phyloP scores from a whole-genome alignment of 2,797 vertebrate genomes.

The Rhinella marina region DNA sequence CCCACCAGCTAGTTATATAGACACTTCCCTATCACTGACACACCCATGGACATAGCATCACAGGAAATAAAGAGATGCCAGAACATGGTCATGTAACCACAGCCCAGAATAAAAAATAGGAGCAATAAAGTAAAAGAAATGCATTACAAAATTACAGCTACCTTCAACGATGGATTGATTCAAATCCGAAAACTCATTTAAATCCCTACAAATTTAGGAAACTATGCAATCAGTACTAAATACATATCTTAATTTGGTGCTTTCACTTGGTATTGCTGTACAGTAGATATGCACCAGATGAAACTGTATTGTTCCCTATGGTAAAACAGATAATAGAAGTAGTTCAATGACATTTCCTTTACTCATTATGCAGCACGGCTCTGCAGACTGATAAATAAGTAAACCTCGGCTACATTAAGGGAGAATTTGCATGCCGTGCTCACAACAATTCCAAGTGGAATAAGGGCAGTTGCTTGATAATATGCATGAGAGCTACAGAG shows the following conservation, averaged over 20 bases:
- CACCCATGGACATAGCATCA: too few species aligned
- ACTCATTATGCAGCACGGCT: slow-evolving; percentile 17
- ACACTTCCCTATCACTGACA: too few species aligned
- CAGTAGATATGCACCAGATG: not conserved
- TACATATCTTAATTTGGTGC: not conserved
- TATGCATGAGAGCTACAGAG: slow-evolving; percentile 28
- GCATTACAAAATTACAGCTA: too few species aligned
- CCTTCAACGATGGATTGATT: too few species aligned
- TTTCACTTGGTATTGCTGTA: not conserved
- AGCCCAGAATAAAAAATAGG: too few species aligned
- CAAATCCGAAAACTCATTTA: too few species aligned
- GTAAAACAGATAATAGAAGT: slow-evolving; percentile 2
- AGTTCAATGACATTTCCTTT: slow-evolving; percentile 11
- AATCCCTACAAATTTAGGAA: not conserved
- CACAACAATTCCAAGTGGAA: slow-evolving; percentile 35
- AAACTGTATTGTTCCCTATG: not conserved
- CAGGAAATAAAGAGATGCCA: too few species aligned
- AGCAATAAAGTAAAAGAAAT: too few species aligned
- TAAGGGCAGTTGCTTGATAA: slow-evolving; percentile 35
- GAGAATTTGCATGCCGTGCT: slow-evolving; percentile 38
- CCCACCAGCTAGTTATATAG: too few species aligned
- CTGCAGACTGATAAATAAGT: slow-evolving; percentile 52
- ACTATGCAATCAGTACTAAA: not conserved
- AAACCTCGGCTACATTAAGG: slow-evolving; percentile 46
- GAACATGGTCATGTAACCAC: too few species aligned